phyloP scores from a whole-genome alignment of 1,140 invertebrate genomes.

The Laupala kohalensis region DNA sequence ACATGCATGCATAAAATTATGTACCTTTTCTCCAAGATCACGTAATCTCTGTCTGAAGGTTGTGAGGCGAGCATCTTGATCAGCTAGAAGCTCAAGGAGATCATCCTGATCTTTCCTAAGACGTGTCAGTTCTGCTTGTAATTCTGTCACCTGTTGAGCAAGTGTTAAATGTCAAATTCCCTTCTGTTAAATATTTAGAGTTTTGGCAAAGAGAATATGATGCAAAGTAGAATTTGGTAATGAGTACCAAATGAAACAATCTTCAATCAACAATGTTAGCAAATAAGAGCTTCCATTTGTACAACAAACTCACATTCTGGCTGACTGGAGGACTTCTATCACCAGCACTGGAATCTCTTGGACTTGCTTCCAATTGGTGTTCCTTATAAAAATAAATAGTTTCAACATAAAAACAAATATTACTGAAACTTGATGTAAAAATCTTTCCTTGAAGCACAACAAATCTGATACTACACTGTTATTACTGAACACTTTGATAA shows the following conservation, averaged over 20 bases:
- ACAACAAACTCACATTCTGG: neutral
- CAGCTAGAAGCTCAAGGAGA: constrained; percentile 67
- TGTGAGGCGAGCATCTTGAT: constrained; percentile 64
- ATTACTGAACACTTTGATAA: too few species aligned
- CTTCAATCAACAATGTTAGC: neutral
- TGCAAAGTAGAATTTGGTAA: neutral
- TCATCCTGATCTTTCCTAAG: constrained; percentile 84
- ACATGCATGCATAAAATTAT: neutral
- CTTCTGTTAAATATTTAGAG: too few species aligned
- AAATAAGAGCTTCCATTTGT: too few species aligned
- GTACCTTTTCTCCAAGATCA: constrained; percentile 53
- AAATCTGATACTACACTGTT: too few species aligned
- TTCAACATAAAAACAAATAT: too few species aligned
- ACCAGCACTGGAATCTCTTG: neutral
- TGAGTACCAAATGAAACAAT: neutral
- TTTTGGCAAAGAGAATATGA: neutral
- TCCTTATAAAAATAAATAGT: too few species aligned
- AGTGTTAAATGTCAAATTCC: too few species aligned
- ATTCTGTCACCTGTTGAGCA: constrained; percentile 21
- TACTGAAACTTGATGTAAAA: too few species aligned
- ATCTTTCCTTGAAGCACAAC: too few species aligned
- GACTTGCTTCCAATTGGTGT: neutral
- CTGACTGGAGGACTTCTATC: neutral
- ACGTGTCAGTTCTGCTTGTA: constrained; percentile 40
- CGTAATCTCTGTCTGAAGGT: constrained; percentile 54